These are phyloP conservation scores for Propithecus coquereli DNA, from an alignment of 2,113 vertebrate species.

Conservation along the genomic window DNA sequence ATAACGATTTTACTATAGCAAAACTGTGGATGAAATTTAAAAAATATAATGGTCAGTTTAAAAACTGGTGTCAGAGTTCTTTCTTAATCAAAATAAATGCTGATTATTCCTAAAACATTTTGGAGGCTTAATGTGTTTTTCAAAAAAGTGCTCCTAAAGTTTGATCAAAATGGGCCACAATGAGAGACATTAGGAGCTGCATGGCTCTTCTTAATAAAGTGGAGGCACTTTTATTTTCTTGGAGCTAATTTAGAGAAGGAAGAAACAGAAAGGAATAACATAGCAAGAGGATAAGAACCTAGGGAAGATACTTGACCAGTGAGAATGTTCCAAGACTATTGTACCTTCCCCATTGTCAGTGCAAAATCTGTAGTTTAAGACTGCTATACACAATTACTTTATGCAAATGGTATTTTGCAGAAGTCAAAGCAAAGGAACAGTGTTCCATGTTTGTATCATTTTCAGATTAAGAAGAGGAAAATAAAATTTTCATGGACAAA, in stretches of 20 bases:
- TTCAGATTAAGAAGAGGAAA: background rate
- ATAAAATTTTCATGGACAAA: background rate
- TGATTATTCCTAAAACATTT: background rate
- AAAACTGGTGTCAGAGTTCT: background rate
- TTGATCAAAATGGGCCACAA: background rate
- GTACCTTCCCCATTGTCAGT: background rate
- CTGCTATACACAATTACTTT: background rate
- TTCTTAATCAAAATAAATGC: background rate
- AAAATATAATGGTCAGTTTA: background rate
- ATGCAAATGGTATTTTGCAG: background rate
- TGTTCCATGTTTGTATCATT: background rate
- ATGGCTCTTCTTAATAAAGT: background rate
- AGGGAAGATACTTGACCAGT: background rate
- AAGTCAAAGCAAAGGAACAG: background rate
- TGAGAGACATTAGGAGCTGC: background rate
- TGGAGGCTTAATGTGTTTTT: background rate
- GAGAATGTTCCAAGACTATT: background rate
- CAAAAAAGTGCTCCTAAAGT: background rate
- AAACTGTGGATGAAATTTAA: background rate
- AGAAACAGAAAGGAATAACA: background rate
- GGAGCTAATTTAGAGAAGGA: background rate
- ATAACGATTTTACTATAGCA: background rate
- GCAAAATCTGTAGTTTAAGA: background rate
- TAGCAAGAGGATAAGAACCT: background rate
- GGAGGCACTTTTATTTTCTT: background rate